Conservation (phyloP, 2,797 vertebrate species). For the Cyclopterus lumpus region DNA sequence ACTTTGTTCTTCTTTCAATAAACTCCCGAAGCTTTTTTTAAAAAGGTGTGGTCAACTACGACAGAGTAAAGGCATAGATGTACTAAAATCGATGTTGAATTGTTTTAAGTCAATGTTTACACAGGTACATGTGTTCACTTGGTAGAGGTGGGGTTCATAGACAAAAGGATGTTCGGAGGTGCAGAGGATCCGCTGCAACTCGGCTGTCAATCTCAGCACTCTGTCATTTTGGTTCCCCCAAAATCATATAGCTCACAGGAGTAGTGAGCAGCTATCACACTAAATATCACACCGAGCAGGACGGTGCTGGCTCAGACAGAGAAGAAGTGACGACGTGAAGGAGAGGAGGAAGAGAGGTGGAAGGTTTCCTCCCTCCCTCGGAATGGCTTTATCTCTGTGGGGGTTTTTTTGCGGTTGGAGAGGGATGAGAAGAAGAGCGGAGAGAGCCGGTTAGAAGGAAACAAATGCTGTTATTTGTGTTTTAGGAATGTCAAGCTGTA, state of each 20-base stretch:
- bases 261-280: slow-evolving; percentile 56
- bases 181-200: slow-evolving; percentile 34
- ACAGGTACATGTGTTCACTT: slow-evolving; percentile 48
- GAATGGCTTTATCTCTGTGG: not conserved
- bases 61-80: slow-evolving; percentile 23
- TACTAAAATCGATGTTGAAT: slow-evolving; percentile 29
- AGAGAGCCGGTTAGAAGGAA: not conserved
- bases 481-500: not conserved
- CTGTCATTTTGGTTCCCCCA: slow-evolving; percentile 62
- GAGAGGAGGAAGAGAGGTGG: slow-evolving; percentile 27
- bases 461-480: slow-evolving; percentile 14
- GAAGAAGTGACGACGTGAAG: slow-evolving; percentile 33
- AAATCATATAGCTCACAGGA: slow-evolving; percentile 61
- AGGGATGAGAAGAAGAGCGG: not conserved
- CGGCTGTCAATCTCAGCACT: slow-evolving; percentile 58
- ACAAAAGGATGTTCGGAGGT: slow-evolving; percentile 15
- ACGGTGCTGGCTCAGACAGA: slow-evolving; percentile 22
- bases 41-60: slow-evolving; percentile 28
- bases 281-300: slow-evolving; percentile 47
- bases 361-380: slow-evolving; percentile 18
- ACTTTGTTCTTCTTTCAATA: not conserved
- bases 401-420: slow-evolving; percentile 12
- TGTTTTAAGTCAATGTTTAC: slow-evolving; percentile 35
- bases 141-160: slow-evolving; percentile 34
- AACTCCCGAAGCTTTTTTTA: slow-evolving; percentile 11